Base-by-base conservation (phyloP, 1,140 invertebrate species). In the Nilaparvata lugens region DNA sequence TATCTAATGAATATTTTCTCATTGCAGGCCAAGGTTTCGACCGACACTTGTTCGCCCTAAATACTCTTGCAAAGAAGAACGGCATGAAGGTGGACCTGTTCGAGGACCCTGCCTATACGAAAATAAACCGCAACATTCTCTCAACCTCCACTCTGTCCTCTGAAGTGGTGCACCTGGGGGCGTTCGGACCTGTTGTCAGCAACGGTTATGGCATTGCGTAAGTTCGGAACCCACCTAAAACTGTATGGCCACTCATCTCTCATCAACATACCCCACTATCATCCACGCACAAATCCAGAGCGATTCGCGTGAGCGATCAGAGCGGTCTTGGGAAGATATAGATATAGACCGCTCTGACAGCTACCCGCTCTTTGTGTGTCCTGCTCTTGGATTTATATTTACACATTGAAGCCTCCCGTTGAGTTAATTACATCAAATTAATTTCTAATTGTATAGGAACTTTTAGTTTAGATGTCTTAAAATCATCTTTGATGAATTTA, bases 81-180 rank as follows among this genome's bases (percentile, higher is more conserved):
- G 68, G 76, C 18, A 69, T 75, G 0, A 64, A 80, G 23, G 87
- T 88, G 4, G 78, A 78, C 6, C 72, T 98, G 52, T 98, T 86
- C 72, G 75, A 80, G 57, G 91, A 95, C 71, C 82, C 85, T 54
- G 86, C 87, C 38, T 98, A 95, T 72, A 73, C 78, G 25, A 76
- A 76, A 62, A 84, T 98, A 45, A 96, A 96, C 76, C 82, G 94
- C 64, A 95, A 91, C 69, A 87, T 95, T 61, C 72, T 99, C n/a
- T 97, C 95, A 43, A 97, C 96, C 0, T 97, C 95, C 19, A 98
- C 95, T 4, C 74, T 98, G 14, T 86, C 85, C 2, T 93, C 93
- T 63, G 86, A 91, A n/a, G 83, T 83, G 64, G 84, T 98, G n/a
- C 71, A 83, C 58, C 84, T 88, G 38, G 96, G 96, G 21, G 93